Evolutionary conservation across 2,888 invertebrate genomes (phyloP), one percentile per base, ranked within the genome.

Genomic region (Tenthredo mesomela): DNA sequence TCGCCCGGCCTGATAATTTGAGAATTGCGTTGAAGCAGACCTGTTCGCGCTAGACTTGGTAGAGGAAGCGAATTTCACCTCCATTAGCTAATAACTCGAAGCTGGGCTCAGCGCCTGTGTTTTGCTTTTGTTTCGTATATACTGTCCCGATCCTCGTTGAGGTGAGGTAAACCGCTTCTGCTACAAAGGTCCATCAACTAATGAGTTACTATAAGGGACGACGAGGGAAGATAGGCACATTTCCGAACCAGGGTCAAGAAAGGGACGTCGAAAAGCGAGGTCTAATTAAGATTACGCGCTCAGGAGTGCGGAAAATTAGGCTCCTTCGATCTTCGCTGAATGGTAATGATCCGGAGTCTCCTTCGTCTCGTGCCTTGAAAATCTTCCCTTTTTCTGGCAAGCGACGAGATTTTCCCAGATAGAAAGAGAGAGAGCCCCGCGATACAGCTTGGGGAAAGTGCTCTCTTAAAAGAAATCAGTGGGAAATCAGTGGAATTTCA

Each of bases 71-170:
- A 88, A 90, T 90, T 89, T 89, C 87, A 87, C 89, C 88, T 90
- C 90, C 91, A 91, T 91, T 91, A 91, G 91, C 91, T 91, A 91
- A 91, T 91, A 90, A 90, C 89, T 87, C 58, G 80, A 61, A 80
- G 86, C 77, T 71, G 82, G 43, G 61, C 25, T 83, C 77, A 85
- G 78, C 86, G 83, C 84, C 84, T 82, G 61, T 78, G 80, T 80
- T 84, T 47, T 65, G 25, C 33, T 84, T 77, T 80, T 84, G 77
- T 82, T 85, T 84, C 83, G 82, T 75, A 58, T 80, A 47, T 83
- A 73, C 70, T 83, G 71, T 85, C 84, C 83, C 71, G 85, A 83
- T 84, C 84, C 15, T 71, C 84, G 70, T 84, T 85, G 84, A 85
- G 61, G 83, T 54, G 82, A 86, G 88, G 88, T 89, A 89, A 88